Base-by-base conservation (phyloP, 2,797 vertebrate species). In the Rachycentron canadum region DNA sequence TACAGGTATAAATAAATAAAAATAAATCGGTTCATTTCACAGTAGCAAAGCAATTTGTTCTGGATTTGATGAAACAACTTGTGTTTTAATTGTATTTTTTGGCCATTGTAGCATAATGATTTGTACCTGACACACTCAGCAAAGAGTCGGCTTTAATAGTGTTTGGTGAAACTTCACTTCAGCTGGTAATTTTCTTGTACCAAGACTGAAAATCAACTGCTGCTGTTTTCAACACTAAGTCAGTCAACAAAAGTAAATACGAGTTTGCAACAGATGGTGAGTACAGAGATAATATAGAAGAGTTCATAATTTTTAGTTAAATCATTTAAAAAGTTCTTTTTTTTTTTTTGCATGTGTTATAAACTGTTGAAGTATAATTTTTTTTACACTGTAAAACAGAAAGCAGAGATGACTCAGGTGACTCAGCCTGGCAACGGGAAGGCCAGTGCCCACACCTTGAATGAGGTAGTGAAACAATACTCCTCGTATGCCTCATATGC, bases 371-470 rank as follows among this genome's bases (percentile, higher is more conserved):
- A 67, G 67, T 49, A 9, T 41, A 23, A 16, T 62, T 58, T 25
- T 3, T 26, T 55, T 70, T 45, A 19, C 4, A 49, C 56, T 61
- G 10, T 64, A 32, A 64, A 78, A 69, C 26, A 57, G 43, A 41
- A 75, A 72, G 28, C 21, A 71, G 56, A 53, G 50, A 68, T 47
- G 34, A 43, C 8, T 3, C 19, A 36, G n/a, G 47, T 77, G 84
- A 86, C 76, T 84, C 80, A 86, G 40, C 60, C 47, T 64, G 66
- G 64, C 41, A 50, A 21, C 72, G 28, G 26, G 53, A 58, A 70
- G 41, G 64, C 38, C 67, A 52, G 32, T 79, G 69, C 82, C 84
- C 79, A 81, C 88, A 79, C 43, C 28, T 57, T 83, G 75, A 84
- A 52, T 82, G 23, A 81, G 74, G 67, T 71, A 72, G 34, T 71